Conservation (phyloP, 1,140 invertebrate genomes). For the Mesaphorura yosii region DNA sequence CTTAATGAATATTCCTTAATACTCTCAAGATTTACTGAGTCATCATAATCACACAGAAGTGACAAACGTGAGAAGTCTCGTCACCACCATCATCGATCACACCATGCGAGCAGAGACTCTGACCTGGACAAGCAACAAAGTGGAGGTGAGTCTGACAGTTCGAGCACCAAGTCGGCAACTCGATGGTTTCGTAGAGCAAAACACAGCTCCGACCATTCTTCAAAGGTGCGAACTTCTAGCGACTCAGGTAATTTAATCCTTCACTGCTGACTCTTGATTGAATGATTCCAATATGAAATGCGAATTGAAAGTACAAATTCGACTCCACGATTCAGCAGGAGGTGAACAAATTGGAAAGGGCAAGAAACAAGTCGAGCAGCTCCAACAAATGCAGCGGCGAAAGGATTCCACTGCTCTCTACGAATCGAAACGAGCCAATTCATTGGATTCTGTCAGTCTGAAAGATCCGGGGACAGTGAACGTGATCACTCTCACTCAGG, state of each 20-base stretch:
- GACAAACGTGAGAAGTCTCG: too few species aligned
- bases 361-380: background rate
- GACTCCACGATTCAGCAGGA: background rate
- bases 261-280: background rate
- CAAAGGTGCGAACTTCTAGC: conserved; percentile 29
- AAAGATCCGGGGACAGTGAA: conserved; percentile 22
- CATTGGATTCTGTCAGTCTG: conserved; percentile 25
- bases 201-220: conserved; percentile 6
- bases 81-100: too few species aligned
- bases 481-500: conserved; percentile 19
- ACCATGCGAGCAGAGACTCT: conserved; percentile 14
- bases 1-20: background rate
- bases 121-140: conserved; percentile 26
- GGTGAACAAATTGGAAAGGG: background rate
- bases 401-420: conserved; percentile 12
- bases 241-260: conserved; percentile 25
- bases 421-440: conserved; percentile 27
- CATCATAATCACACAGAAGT: too few species aligned
- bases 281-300: too few species aligned
- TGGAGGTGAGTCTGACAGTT: conserved; percentile 25
- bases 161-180: conserved; percentile 25
- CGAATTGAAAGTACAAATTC: too few species aligned
- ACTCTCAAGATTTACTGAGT: background rate
- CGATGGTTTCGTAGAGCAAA: conserved; percentile 28
- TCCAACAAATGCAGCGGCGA: conserved; percentile 25